These are phyloP conservation scores for Pygocentrus nattereri DNA, from an alignment of 2,797 vertebrate genomes.

Conservation along the genomic window DNA sequence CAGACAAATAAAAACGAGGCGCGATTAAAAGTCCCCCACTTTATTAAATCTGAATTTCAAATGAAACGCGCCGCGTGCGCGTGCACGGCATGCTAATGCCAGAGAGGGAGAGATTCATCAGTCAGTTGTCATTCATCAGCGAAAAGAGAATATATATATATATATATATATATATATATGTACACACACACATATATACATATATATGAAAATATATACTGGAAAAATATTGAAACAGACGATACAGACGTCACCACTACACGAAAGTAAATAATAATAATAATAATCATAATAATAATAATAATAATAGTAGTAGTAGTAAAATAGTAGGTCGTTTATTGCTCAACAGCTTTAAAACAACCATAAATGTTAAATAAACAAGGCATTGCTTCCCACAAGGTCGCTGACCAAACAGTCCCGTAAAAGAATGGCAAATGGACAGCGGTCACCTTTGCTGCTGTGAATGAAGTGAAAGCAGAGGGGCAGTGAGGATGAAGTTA, in stretches of 20 bases:
- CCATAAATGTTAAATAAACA: background rate
- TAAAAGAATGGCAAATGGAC: background rate
- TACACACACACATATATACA: too few species aligned
- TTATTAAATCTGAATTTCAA: constrained; percentile 99
- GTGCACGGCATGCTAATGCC: constrained; percentile 70
- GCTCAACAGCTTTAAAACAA: background rate
- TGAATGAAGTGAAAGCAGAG: constrained; percentile 81
- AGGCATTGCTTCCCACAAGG: background rate
- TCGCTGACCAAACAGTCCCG: too few species aligned
- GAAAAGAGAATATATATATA: background rate
- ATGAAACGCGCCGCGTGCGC: constrained; percentile 88
- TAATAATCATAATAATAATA: too few species aligned
- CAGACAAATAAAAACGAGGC: constrained; percentile 90
- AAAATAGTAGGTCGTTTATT: too few species aligned
- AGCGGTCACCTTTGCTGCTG: constrained; percentile 58
- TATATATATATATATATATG: background rate
- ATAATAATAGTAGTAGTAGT: background rate
- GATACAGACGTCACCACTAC: too few species aligned
- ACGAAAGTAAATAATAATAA: too few species aligned
- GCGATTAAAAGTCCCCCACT: constrained; percentile 90
- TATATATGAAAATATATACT: too few species aligned
- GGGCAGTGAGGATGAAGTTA: constrained; percentile 87
- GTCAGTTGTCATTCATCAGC: background rate
- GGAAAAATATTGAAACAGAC: too few species aligned
- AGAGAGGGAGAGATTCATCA: background rate